Evolutionary conservation across 2,797 vertebrate species (phyloP), one percentile per base, ranked within the genome.

Genomic region (Eremophila alpestris): DNA sequence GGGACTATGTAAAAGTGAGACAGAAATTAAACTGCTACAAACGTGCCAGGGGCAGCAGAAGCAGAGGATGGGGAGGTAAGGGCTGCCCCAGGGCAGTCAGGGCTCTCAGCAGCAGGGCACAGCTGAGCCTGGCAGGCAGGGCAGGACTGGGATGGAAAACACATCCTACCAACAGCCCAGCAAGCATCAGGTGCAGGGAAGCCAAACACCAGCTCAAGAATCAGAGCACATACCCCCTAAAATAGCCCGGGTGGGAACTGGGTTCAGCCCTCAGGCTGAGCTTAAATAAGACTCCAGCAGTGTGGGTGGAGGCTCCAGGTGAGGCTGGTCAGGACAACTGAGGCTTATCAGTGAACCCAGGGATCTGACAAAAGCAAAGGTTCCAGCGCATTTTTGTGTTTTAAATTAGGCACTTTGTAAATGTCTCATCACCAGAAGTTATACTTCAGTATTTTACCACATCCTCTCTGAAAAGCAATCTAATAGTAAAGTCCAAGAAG

Each of bases 241-340:
- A 18, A 32, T 4, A 45, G 0, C 11, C 24, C 19, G 40, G 1
- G 4, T 2, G 23, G 0, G 18, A n/a, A 1, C 5, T 3, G n/a
- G n/a, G n/a, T n/a, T n/a, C n/a, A n/a, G n/a, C 3, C 21, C 14
- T 30, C 1, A 3, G 41, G 15, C 27, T 71, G 41, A 79, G 30
- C 27, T 75, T 38, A 82, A 76, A 22, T 40, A n/a, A 82, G n/a
- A 34, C 22, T 36, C 20, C 48, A 52, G 43, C 36, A 7, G 17
- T 29, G 32, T 64, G 29, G 26, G 12, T 27, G 7, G 22, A 82
- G 24, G 24, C 36, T 14, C 24, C 78, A 77, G 46, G 23, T 70
- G 43, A 70, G 40, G 24, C 34, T 71, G 2, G 0, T 76, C 30
- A 60, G 60, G 18, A 36, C 21, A 74, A 29, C 2, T 59, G 34